Conservation (phyloP, 92 coral and sea anemone genomes). For the Parazoanthus swiftii region DNA sequence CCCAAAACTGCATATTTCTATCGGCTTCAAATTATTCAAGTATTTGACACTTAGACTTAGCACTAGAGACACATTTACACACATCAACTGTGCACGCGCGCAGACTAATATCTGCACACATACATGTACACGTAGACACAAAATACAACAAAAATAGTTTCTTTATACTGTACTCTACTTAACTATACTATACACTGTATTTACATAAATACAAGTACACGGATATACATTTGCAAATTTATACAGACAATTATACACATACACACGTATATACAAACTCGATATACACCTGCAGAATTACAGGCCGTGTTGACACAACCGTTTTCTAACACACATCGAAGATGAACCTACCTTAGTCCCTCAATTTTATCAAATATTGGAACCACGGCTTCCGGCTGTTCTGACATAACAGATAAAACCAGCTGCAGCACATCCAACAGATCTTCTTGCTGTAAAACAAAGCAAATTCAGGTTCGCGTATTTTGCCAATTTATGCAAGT, state of each 20-base stretch:
- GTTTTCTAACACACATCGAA: background rate
- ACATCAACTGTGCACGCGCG: background rate
- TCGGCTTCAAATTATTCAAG: no score
- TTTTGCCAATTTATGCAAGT: background rate
- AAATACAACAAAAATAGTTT: no score
- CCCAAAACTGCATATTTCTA: no score
- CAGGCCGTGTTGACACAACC: background rate
- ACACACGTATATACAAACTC: no score
- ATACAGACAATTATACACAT: background rate
- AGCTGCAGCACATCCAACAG: constrained; percentile 87
- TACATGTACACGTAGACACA: background rate
- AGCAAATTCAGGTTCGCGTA: background rate
- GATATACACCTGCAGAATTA: no score
- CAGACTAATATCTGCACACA: background rate
- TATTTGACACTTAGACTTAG: background rate
- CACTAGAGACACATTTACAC: background rate
- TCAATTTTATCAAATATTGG: constrained; percentile 88
- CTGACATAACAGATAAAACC: constrained; percentile 91
- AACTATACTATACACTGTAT: background rate
- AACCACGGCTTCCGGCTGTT: constrained; percentile 84
- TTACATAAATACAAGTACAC: background rate
- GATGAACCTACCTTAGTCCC: constrained; percentile 73
- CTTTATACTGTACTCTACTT: no score
- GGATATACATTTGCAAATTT: background rate
- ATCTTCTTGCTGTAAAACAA: constrained; percentile 84